Conservation (phyloP, 2,888 invertebrate species). For the Sceliomorpha sp. region DNA sequence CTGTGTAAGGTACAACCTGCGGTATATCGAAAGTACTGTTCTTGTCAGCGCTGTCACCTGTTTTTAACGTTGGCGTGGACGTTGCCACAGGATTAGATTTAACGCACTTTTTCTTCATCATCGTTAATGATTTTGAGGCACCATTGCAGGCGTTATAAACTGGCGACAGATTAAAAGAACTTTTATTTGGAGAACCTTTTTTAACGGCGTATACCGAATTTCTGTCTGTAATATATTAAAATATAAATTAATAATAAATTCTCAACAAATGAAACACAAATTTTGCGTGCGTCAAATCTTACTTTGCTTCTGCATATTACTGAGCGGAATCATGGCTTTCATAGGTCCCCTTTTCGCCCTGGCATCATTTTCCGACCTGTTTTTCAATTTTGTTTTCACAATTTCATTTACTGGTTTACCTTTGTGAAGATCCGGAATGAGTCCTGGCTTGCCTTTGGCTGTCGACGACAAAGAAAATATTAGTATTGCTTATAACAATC, state of each 20-base stretch:
- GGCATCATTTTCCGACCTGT: conserved; percentile 19
- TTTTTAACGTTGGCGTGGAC: conserved; percentile 67
- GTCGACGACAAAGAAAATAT: no score
- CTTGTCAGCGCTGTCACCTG: conserved; percentile 16
- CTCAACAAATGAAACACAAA: no score
- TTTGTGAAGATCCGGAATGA: conserved; percentile 24
- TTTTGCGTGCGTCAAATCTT: no score
- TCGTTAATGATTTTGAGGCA: conserved; percentile 70
- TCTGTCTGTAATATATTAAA: no score
- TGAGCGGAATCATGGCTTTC: conserved; percentile 73
- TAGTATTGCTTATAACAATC: no score
- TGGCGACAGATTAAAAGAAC: no score
- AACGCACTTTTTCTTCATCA: conserved; percentile 17
- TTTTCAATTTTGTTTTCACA: conserved; percentile 33
- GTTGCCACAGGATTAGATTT: conserved; percentile 71
- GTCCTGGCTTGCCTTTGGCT: background rate
- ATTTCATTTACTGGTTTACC: conserved; percentile 34
- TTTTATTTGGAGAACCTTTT: no score
- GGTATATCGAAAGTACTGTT: no score
- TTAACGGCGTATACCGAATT: no score
- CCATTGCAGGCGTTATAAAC: no score
- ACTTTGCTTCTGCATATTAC: conserved; percentile 73
- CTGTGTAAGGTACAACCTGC: conserved; percentile 57
- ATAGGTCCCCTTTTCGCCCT: conserved; percentile 71
- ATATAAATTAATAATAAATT: background rate